A percentile compares a stretch with the other conserved stretches of the same genome.
Evolutionary conservation across 2,113 vertebrate genomes (phyloP).

Genomic region (Acanthisitta chloris): DNA sequence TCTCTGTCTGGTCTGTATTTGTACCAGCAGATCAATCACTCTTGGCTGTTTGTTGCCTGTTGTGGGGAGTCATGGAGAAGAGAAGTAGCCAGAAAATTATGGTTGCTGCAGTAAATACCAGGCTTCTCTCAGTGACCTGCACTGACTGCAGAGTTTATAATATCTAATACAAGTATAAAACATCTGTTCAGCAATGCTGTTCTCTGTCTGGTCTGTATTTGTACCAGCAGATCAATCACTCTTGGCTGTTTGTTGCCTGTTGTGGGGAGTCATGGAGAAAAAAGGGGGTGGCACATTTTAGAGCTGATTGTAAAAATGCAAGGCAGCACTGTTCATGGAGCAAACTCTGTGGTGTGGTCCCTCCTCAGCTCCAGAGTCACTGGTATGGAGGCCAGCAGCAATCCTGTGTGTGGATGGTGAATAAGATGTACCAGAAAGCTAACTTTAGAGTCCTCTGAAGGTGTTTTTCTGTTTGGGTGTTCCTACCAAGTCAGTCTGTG

Average conservation of each 20-base stretch:
- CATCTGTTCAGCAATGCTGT: not conserved
- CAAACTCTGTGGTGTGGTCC: not conserved
- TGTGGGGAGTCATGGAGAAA: not conserved
- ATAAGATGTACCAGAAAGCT: not conserved
- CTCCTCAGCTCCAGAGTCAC: not conserved
- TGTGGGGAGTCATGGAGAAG: not conserved
- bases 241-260: not conserved
- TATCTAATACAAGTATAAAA: not conserved
- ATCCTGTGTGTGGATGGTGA: not conserved
- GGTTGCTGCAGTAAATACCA: constrained; percentile 42
- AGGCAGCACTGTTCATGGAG: not conserved
- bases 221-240: not conserved
- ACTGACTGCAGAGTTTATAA: constrained; percentile 5
- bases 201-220: not conserved
- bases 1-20: not conserved
- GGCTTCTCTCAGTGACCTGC: constrained; percentile 30
- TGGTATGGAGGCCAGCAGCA: not conserved
- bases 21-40: not conserved
- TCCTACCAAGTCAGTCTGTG: not conserved
- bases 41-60: not conserved
- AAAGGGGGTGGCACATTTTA: not conserved
- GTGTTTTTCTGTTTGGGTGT: not conserved
- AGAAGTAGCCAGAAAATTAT: constrained; percentile 25
- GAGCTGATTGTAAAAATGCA: not conserved
- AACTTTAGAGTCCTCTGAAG: not conserved